These are phyloP conservation scores for Pachyuromys duprasi DNA, from an alignment of 2,797 vertebrate genomes.

Conservation along the genomic window DNA sequence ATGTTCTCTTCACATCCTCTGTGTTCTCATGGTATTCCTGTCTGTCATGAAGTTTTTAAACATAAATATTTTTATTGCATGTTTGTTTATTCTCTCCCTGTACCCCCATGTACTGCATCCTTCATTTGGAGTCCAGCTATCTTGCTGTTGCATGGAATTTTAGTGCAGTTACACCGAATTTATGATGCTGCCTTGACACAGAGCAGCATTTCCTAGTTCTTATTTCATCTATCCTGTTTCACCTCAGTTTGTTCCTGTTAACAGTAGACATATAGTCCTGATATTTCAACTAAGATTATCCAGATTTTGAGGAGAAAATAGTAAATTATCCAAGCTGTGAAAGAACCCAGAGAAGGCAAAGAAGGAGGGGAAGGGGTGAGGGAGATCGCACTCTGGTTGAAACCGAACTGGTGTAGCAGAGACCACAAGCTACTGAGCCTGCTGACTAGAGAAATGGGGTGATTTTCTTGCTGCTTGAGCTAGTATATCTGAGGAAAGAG, in stretches of 20 bases:
- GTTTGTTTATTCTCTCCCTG: not conserved
- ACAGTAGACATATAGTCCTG: not conserved
- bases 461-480: not conserved
- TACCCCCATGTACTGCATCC: too few relatives aligned
- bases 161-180: not conserved
- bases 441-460: not conserved
- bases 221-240: not conserved
- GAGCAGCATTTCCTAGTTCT: not conserved
- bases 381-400: not conserved
- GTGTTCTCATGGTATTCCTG: not conserved
- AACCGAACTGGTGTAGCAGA: not conserved
- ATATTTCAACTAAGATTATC: constrained; percentile 1
- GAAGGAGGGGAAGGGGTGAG: not conserved
- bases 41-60: not conserved
- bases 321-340: not conserved
- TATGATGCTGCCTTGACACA: not conserved
- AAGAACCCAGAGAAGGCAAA: not conserved
- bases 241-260: not conserved
- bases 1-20: not conserved
- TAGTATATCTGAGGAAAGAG: not conserved
- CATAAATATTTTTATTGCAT: not conserved
- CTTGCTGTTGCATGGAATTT: not conserved
- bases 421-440: not conserved
- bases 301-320: constrained; percentile 23
- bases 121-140: too few relatives aligned